phyloP scores from a whole-genome alignment of 2,888 invertebrate genomes.

The Phorcus lineatus region DNA sequence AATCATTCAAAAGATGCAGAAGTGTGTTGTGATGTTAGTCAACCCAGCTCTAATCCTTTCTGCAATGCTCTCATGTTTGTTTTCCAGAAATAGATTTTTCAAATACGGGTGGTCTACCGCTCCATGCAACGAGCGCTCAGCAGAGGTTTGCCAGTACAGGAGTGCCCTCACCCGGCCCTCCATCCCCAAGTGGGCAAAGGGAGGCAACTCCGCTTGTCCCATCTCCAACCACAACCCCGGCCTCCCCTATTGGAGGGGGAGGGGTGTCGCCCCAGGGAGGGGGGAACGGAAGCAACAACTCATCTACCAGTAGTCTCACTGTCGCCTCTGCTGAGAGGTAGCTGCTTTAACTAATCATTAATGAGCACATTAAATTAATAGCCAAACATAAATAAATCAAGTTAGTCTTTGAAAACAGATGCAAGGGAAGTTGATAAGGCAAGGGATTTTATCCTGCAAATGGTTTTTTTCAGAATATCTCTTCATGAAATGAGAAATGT shows the following conservation, averaged over 20 bases:
- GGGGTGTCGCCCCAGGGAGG: conserved; percentile 2
- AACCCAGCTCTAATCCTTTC: too few species aligned
- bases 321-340: background rate
- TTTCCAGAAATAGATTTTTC: conserved; percentile 4
- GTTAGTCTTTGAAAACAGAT: too few species aligned
- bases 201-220: background rate
- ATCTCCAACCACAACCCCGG: conserved; percentile 10
- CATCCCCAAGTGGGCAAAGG: conserved; percentile 12
- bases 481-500: too few species aligned
- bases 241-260: background rate
- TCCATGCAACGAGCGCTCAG: background rate
- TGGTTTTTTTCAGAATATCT: too few species aligned
- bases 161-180: background rate
- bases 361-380: too few species aligned
- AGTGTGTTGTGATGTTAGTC: too few species aligned
- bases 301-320: background rate
- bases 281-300: conserved; percentile 20
- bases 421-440: too few species aligned
- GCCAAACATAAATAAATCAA: too few species aligned
- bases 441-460: too few species aligned
- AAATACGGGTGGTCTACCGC: background rate
- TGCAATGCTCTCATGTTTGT: background rate
- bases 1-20: too few species aligned
- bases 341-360: too few species aligned
- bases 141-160: background rate